Conservation (phyloP, 2,113 vertebrate genomes). For the Thalassarche chlororhynchos region DNA sequence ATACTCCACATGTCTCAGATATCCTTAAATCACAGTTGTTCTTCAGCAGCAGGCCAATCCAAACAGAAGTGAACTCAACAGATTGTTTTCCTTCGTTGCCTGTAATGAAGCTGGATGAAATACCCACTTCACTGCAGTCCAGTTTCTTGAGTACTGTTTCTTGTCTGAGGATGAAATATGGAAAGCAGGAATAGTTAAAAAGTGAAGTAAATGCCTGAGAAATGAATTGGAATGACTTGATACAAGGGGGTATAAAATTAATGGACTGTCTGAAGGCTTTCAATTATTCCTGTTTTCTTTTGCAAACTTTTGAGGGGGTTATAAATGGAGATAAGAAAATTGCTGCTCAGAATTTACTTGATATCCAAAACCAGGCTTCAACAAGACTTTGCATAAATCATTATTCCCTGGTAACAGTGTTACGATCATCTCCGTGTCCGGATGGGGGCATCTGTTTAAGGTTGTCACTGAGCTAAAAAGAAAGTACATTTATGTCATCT, state of each 20-base stretch:
- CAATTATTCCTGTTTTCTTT: conserved; percentile 30
- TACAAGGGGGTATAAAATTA: conserved; percentile 56
- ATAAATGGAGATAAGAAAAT: conserved; percentile 37
- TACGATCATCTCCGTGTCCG: rapidly evolving
- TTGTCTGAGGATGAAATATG: background rate
- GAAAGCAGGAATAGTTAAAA: background rate
- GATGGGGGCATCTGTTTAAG: background rate
- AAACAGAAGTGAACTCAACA: background rate
- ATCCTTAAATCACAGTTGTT: background rate
- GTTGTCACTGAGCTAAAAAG: background rate
- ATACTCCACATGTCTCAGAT: background rate
- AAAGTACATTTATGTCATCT: background rate
- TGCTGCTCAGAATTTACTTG: background rate
- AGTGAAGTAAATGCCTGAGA: conserved; percentile 21
- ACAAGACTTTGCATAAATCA: background rate
- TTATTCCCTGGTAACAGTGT: background rate
- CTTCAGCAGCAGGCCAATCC: background rate
- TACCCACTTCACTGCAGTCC: background rate
- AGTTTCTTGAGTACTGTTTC: background rate
- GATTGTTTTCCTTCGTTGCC: background rate
- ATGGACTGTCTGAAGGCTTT: conserved; percentile 41
- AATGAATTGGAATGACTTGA: conserved; percentile 40
- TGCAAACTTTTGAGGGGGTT: background rate
- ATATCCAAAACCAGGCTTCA: background rate
- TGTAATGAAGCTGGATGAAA: background rate